phyloP scores from a whole-genome alignment of 2,888 invertebrate species.

The Pollenia amentaria region DNA sequence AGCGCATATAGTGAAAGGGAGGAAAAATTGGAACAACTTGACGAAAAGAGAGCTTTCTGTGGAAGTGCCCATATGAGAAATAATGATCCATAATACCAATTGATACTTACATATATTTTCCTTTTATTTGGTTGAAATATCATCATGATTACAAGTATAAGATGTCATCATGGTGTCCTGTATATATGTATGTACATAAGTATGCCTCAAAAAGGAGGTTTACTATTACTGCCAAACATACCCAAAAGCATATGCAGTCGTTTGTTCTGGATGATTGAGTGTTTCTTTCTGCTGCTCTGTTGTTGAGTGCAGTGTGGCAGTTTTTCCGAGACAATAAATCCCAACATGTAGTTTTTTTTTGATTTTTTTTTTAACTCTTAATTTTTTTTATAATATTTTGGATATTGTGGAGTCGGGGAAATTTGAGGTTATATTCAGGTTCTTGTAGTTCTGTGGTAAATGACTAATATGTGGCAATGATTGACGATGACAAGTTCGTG shows the following conservation, averaged over 20 bases:
- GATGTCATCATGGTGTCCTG: slow-evolving; percentile 26
- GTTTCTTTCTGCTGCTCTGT: slow-evolving; percentile 1
- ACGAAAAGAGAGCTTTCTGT: neutral
- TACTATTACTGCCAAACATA: neutral
- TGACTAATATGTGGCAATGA: slow-evolving; percentile 62
- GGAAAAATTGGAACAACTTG: too few relatives aligned
- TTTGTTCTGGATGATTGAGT: slow-evolving; percentile 28
- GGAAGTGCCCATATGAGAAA: neutral
- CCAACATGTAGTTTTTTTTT: neutral
- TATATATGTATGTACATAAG: neutral
- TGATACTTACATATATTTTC: neutral
- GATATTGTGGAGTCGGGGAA: neutral
- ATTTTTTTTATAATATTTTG: too few relatives aligned
- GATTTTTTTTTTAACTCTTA: neutral
- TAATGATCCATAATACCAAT: neutral
- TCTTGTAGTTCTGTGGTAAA: slow-evolving; percentile 19
- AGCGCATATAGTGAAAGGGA: too few relatives aligned
- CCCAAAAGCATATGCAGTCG: neutral
- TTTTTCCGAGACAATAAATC: neutral
- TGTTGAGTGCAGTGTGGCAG: slow-evolving; percentile 10
- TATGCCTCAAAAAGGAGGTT: slow-evolving; percentile 14
- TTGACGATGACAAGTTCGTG: slow-evolving; percentile 52
- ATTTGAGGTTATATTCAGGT: neutral
- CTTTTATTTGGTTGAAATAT: neutral
- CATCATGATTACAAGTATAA: slow-evolving; percentile 20